phyloP scores from a whole-genome alignment of 1,140 invertebrate genomes.

The Galleria mellonella region DNA sequence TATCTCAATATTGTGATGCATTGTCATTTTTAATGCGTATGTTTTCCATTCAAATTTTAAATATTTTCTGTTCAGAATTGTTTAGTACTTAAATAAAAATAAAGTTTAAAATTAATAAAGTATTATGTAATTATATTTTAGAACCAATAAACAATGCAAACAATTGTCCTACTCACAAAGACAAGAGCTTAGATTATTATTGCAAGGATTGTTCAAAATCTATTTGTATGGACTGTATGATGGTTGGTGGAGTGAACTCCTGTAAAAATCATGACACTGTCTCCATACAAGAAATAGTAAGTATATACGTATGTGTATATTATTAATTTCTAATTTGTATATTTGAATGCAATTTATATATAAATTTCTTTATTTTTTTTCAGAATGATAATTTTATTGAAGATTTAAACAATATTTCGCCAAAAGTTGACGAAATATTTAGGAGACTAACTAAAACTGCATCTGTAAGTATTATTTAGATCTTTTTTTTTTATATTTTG shows the following conservation, averaged over 20 bases:
- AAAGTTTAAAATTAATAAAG: too few species aligned
- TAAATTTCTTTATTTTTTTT: constrained; percentile 15
- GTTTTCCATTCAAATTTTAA: too few species aligned
- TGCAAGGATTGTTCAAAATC: constrained; percentile 53
- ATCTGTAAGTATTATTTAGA: constrained; percentile 36
- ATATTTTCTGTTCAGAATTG: too few species aligned
- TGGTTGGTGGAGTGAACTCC: constrained; percentile 52
- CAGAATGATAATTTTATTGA: constrained; percentile 45
- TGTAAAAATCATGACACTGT: constrained; percentile 59
- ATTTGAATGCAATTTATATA: not conserved
- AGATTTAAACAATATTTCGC: constrained; percentile 34
- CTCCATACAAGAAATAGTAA: constrained; percentile 49
- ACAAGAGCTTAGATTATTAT: constrained; percentile 53
- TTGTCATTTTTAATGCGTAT: too few species aligned
- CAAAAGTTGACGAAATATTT: constrained; percentile 51
- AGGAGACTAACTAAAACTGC: constrained; percentile 58
- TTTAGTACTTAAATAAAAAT: too few species aligned
- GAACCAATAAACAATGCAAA: constrained; percentile 21
- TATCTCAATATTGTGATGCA: too few species aligned
- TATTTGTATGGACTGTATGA: constrained; percentile 61
- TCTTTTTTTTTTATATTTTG: too few species aligned
- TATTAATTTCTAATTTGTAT: not conserved
- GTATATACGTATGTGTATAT: constrained; percentile 11
- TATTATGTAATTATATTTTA: constrained; percentile 13
- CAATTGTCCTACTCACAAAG: constrained; percentile 41